Percentiles rank a stretch among this genome's conserved stretches.
Conservation (phyloP, 2,113 vertebrate species). For the Pterocles gutturalis region DNA sequence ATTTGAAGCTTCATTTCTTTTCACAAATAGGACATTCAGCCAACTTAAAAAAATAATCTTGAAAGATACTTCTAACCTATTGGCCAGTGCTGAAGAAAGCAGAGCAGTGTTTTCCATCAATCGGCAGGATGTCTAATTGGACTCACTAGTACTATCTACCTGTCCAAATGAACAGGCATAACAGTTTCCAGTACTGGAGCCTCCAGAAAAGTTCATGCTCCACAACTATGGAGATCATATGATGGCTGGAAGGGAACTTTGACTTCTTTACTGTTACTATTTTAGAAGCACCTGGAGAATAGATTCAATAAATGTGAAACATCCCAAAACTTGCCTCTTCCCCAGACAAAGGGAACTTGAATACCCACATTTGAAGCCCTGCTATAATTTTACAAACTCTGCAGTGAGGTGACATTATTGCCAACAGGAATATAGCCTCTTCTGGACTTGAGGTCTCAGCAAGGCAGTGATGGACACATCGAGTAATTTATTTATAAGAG, state of each 20-base stretch:
- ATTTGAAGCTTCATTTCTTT: not conserved
- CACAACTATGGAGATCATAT: not conserved
- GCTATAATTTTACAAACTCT: not conserved
- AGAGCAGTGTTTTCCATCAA: conserved; percentile 27
- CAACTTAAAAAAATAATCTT: not conserved
- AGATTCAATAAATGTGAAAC: not conserved
- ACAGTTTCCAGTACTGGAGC: conserved; percentile 9
- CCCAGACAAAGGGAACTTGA: not conserved
- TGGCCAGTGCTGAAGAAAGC: not conserved
- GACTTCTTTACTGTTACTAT: not conserved
- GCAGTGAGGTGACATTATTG: not conserved
- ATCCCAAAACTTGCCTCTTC: not conserved
- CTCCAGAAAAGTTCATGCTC: conserved; percentile 44
- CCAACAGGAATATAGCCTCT: not conserved
- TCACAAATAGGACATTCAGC: not conserved
- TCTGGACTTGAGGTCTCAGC: not conserved
- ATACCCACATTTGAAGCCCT: not conserved
- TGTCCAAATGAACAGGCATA: not conserved
- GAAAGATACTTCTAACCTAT: not conserved
- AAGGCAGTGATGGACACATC: not conserved
- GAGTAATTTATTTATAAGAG: not conserved
- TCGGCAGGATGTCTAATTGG: not conserved
- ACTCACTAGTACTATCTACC: not conserved
- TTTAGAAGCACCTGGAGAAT: not conserved
- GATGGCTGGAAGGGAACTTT: not conserved